Conservation (phyloP, 2,113 vertebrate genomes). For the Callorhinus ursinus region DNA sequence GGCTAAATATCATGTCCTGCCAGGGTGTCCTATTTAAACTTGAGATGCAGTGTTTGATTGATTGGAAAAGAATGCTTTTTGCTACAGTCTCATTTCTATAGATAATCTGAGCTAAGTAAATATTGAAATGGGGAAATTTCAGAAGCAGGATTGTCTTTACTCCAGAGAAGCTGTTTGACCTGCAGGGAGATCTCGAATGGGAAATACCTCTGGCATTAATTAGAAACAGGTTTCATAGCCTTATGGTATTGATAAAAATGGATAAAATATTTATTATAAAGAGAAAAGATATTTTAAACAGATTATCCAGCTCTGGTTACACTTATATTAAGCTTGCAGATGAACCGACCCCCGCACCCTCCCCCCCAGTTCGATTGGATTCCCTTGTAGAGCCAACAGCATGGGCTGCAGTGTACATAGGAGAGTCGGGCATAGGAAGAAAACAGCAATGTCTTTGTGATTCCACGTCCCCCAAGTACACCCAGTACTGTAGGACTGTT, state of each 20-base stretch:
- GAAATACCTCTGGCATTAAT: neutral
- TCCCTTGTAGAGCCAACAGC: neutral
- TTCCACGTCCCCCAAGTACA: neutral
- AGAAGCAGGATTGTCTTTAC: neutral
- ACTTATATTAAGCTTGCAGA: neutral
- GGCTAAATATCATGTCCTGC: neutral
- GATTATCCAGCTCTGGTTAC: neutral
- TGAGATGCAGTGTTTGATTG: neutral
- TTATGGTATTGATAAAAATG: neutral
- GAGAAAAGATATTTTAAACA: neutral
- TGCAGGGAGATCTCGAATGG: neutral
- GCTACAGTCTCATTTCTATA: neutral
- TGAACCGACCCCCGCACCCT: neutral
- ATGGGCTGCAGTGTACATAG: neutral
- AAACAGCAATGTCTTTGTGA: neutral
- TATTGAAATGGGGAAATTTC: neutral
- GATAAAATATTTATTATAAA: constrained; percentile 9
- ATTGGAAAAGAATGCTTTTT: neutral
- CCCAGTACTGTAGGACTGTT: neutral
- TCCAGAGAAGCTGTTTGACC: neutral
- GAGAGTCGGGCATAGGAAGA: neutral
- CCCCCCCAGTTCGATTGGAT: neutral
- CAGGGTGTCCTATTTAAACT: neutral
- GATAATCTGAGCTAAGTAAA: constrained; percentile 6
- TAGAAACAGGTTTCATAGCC: neutral